Percentiles rank a stretch among this genome's conserved stretches.
phyloP scores from a whole-genome alignment of 2,113 vertebrate species.

The Sceloporus undulatus region DNA sequence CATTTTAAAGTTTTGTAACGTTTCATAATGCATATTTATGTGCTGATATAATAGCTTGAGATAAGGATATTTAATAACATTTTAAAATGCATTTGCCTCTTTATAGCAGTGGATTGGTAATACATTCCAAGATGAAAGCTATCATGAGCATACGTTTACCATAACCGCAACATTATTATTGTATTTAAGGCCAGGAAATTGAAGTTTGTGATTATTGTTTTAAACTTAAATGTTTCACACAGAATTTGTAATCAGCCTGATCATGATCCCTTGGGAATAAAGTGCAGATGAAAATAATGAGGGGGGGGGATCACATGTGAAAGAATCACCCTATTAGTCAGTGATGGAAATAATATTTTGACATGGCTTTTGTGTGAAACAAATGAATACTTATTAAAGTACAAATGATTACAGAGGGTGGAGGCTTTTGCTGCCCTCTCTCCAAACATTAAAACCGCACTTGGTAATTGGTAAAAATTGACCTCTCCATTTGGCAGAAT shows the following conservation, averaged over 20 bases:
- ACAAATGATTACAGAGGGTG: neutral
- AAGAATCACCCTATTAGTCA: neutral
- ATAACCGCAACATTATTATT: constrained; percentile 3
- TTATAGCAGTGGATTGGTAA: neutral
- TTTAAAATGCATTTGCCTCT: neutral
- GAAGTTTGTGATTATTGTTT: constrained; percentile 19
- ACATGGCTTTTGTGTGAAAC: neutral
- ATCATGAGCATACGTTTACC: neutral
- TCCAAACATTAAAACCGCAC: neutral
- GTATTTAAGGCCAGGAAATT: neutral
- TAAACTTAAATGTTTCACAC: neutral
- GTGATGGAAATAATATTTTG: neutral
- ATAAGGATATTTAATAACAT: constrained; percentile 27
- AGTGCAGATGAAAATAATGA: neutral
- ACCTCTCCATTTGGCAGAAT: no score
- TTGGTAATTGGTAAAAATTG: no score
- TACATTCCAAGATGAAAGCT: neutral
- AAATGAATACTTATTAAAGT: neutral
- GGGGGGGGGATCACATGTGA: neutral
- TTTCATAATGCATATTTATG: constrained; percentile 40
- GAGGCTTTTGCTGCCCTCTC: neutral
- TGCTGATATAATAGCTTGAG: constrained; percentile 23
- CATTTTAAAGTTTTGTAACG: constrained; percentile 28
- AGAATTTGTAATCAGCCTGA: neutral
- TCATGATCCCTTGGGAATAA: neutral